These are phyloP conservation scores for Coregonus sp. DNA, from an alignment of 2,797 vertebrate species.

Conservation along the genomic window DNA sequence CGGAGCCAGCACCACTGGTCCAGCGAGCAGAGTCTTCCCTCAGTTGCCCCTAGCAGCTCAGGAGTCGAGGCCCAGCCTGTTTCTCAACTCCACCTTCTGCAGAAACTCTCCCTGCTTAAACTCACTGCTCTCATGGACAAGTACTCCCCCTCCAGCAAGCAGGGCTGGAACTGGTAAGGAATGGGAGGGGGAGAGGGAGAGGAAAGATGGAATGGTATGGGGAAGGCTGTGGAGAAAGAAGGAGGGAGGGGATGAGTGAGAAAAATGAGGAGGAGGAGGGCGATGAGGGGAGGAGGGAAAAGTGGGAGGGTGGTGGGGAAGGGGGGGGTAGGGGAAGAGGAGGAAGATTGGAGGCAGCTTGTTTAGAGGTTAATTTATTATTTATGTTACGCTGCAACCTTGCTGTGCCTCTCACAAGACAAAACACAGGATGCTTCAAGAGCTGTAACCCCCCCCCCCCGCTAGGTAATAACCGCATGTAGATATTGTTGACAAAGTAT, in stretches of 20 bases:
- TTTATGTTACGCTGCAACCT: slow-evolving; percentile 56
- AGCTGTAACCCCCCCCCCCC: slow-evolving; percentile 20
- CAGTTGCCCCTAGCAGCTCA: slow-evolving; percentile 48
- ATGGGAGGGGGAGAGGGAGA: slow-evolving; percentile 2
- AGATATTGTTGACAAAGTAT: background rate
- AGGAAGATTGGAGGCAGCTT: slow-evolving; percentile 53
- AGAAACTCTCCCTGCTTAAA: slow-evolving; percentile 82
- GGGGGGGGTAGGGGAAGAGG: slow-evolving; percentile 13
- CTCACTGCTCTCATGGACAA: slow-evolving; percentile 89
- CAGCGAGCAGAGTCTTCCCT: slow-evolving; percentile 65
- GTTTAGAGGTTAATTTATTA: slow-evolving; percentile 53
- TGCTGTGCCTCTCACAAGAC: slow-evolving; percentile 19
- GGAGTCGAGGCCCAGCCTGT: slow-evolving; percentile 72
- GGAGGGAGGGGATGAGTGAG: background rate
- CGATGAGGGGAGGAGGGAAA: background rate
- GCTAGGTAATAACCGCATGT: too few species aligned
- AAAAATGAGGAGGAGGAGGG: background rate
- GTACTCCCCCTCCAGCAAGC: slow-evolving; percentile 84
- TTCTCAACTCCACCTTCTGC: slow-evolving; percentile 77
- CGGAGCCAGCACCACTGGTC: slow-evolving; percentile 65
- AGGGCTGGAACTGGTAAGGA: slow-evolving; percentile 89
- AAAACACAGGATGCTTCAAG: slow-evolving; percentile 37
- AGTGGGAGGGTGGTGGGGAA: background rate
- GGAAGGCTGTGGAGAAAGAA: background rate
- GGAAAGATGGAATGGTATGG: too few species aligned